These are phyloP conservation scores for Lanius collurio DNA, from an alignment of 2,113 vertebrate species.

Conservation along the genomic window DNA sequence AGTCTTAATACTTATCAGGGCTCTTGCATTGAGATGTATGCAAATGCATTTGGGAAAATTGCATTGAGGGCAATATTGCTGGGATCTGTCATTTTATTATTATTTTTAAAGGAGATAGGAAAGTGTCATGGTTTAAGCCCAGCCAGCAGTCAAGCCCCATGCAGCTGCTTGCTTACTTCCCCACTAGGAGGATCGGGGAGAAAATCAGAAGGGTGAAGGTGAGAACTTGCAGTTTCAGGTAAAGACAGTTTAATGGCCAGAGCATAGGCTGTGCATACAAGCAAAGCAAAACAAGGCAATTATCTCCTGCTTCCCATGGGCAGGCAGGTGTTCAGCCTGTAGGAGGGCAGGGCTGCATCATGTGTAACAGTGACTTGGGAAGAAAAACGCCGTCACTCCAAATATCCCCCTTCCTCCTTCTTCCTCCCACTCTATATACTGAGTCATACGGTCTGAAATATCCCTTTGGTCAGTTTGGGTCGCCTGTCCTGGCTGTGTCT, in stretches of 20 bases:
- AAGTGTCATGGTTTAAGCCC: background rate
- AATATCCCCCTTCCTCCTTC: background rate
- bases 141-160: background rate
- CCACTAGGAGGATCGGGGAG: accelerated
- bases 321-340: background rate
- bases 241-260: background rate
- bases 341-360: background rate
- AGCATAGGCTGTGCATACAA: background rate
- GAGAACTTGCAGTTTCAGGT: background rate
- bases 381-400: background rate
- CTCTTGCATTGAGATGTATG: background rate
- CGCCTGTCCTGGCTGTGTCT: background rate
- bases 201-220: background rate
- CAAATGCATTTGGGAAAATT: background rate
- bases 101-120: background rate
- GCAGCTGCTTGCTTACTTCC: background rate
- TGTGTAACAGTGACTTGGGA: background rate
- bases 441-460: background rate
- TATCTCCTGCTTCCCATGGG: background rate
- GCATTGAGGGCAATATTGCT: background rate
- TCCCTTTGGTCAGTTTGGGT: background rate
- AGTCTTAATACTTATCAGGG: background rate
- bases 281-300: background rate
- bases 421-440: background rate
- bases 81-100: background rate